phyloP scores from a whole-genome alignment of 1,140 invertebrate species.

The Scylla paramamosain region DNA sequence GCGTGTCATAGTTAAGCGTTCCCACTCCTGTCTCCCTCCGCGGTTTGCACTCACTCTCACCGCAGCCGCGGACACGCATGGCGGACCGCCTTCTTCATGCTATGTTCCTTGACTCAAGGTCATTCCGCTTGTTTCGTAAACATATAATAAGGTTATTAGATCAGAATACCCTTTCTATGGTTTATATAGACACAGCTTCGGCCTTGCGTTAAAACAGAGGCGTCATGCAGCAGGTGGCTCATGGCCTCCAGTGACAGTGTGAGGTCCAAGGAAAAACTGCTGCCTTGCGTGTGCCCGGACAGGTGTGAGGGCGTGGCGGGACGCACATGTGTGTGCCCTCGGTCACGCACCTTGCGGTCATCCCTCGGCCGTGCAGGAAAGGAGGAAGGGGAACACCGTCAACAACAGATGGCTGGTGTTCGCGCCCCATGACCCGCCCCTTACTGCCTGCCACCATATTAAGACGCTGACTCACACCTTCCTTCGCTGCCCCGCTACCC shows the following conservation, averaged over 20 bases:
- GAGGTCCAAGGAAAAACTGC: neutral
- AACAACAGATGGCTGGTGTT: slow-evolving; percentile 2
- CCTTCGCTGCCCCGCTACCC: neutral
- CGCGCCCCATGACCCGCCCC: neutral
- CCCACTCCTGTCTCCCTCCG: no score
- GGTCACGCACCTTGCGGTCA: neutral
- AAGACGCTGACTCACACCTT: neutral
- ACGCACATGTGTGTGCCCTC: neutral
- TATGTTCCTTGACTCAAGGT: no score
- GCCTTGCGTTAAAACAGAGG: neutral
- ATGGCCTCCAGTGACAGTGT: neutral
- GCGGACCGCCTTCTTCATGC: no score
- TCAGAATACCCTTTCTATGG: no score
- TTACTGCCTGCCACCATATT: neutral
- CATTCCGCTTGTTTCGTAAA: no score
- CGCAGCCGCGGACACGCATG: no score
- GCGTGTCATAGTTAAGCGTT: no score
- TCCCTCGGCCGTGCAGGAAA: neutral
- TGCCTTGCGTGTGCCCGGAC: neutral
- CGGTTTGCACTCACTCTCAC: no score
- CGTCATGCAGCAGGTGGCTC: neutral
- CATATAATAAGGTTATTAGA: no score
- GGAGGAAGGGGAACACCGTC: neutral
- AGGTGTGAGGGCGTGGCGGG: neutral
- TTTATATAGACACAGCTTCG: neutral